Evolutionary conservation across 2,113 vertebrate genomes (phyloP).

Genomic region (Ptilonorhynchus violaceus): DNA sequence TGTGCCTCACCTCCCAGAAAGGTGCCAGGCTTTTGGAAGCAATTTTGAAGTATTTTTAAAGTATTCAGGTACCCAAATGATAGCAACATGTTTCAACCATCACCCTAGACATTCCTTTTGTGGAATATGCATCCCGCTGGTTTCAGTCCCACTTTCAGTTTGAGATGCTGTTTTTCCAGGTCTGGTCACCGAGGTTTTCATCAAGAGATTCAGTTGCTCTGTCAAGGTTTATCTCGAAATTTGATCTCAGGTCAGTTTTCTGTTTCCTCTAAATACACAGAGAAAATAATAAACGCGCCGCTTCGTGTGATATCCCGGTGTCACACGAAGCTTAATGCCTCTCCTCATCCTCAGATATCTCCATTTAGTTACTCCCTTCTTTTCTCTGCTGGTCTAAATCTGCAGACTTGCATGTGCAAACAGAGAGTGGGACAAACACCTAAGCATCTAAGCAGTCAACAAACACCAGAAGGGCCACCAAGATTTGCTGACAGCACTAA

Average conservation of each 20-base stretch:
- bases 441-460: slow-evolving; percentile 47
- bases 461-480: slow-evolving; percentile 32
- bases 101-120: neutral
- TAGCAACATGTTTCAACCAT: neutral
- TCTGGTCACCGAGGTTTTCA: neutral
- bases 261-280: slow-evolving; percentile 21
- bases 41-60: neutral
- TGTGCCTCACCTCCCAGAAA: neutral
- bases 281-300: neutral
- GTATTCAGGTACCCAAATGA: neutral
- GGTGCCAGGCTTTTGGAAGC: neutral
- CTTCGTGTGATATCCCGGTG: neutral
- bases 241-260: slow-evolving; percentile 31
- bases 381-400: slow-evolving; percentile 28
- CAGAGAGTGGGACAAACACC: slow-evolving; percentile 34
- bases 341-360: neutral
- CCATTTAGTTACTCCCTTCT: neutral
- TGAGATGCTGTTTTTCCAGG: neutral
- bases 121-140: neutral
- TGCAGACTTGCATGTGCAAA: slow-evolving; percentile 45
- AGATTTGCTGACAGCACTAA: slow-evolving; percentile 51
- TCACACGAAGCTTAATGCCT: neutral
- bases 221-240: slow-evolving; percentile 12
- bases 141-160: neutral
- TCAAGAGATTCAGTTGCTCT: neutral